Percentiles rank a stretch among this genome's conserved stretches.
phyloP scores from a whole-genome alignment of 2,113 vertebrate genomes.

The Ictidomys tridecemlineatus region DNA sequence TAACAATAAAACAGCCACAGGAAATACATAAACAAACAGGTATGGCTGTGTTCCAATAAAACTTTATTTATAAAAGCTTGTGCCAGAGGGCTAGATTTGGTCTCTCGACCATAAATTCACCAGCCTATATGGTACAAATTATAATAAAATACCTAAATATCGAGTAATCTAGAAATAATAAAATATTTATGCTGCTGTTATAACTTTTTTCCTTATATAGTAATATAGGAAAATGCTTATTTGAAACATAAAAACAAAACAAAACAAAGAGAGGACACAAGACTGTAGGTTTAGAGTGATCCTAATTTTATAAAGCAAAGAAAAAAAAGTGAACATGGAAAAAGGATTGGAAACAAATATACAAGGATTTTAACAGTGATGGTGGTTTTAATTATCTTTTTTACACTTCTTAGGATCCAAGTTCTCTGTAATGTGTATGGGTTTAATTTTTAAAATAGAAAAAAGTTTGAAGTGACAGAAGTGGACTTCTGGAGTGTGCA shows the following conservation, averaged over 20 bases:
- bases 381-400: conserved; percentile 70
- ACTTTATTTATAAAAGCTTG: conserved; percentile 48
- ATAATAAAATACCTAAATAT: neutral
- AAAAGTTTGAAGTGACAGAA: conserved; percentile 46
- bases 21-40: neutral
- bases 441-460: conserved; percentile 65
- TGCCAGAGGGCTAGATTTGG: neutral
- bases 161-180: neutral
- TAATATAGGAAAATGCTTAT: neutral
- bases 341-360: conserved; percentile 59
- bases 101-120: neutral
- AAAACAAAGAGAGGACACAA: neutral
- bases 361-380: conserved; percentile 40
- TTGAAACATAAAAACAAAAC: neutral
- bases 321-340: conserved; percentile 49
- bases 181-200: neutral
- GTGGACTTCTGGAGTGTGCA: conserved; percentile 42
- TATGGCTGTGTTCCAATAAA: neutral
- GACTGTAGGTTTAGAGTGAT: conserved; percentile 33
- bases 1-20: neutral
- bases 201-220: neutral
- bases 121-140: neutral
- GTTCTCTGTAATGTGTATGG: conserved; percentile 36
- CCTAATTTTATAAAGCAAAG: conserved; percentile 3
- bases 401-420: conserved; percentile 44